Evolutionary conservation across 2,797 vertebrate genomes (phyloP).

Genomic region (Catostomus latipinnis): DNA sequence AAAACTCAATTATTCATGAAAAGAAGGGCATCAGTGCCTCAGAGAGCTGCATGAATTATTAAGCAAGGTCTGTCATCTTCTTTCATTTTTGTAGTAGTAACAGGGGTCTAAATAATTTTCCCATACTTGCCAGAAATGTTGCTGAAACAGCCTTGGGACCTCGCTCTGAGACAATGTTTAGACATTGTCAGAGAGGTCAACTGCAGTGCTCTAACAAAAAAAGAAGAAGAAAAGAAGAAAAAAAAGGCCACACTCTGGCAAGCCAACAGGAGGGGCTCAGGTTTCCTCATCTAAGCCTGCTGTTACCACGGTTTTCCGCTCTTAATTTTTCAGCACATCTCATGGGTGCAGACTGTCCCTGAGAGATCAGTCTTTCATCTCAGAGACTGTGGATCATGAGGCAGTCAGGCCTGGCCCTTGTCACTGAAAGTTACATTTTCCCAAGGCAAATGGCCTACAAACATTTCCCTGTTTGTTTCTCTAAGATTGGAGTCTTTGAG

Average conservation of each 20-base stretch:
- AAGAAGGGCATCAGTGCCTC: constrained; percentile 53
- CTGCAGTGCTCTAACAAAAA: constrained; percentile 27
- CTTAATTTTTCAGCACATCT: constrained; percentile 74
- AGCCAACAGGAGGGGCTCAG: constrained; percentile 53
- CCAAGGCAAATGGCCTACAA: constrained; percentile 39
- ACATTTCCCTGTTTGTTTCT: constrained; percentile 35
- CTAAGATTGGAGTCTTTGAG: constrained; percentile 15
- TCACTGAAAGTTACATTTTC: constrained; percentile 33
- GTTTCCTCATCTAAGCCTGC: constrained; percentile 65
- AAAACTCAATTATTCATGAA: constrained; percentile 79
- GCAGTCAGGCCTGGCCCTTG: constrained; percentile 16
- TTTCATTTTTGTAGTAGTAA: constrained; percentile 33
- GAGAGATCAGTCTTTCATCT: constrained; percentile 52
- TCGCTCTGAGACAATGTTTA: constrained; percentile 11
- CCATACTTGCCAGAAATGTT: background rate
- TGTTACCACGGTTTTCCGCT: constrained; percentile 69
- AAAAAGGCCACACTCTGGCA: constrained; percentile 38
- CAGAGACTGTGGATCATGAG: constrained; percentile 20
- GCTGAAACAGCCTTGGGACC: constrained; percentile 23
- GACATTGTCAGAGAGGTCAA: constrained; percentile 44
- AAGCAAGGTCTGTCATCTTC: constrained; percentile 56
- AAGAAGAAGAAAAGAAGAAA: background rate
- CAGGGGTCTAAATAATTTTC: constrained; percentile 4
- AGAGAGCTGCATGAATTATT: constrained; percentile 65
- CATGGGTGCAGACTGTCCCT: constrained; percentile 51